Percentiles rank a stretch among this genome's conserved stretches.
Evolutionary conservation across 2,888 invertebrate species (phyloP).

Genomic region (Dorcus parallelipipedus): DNA sequence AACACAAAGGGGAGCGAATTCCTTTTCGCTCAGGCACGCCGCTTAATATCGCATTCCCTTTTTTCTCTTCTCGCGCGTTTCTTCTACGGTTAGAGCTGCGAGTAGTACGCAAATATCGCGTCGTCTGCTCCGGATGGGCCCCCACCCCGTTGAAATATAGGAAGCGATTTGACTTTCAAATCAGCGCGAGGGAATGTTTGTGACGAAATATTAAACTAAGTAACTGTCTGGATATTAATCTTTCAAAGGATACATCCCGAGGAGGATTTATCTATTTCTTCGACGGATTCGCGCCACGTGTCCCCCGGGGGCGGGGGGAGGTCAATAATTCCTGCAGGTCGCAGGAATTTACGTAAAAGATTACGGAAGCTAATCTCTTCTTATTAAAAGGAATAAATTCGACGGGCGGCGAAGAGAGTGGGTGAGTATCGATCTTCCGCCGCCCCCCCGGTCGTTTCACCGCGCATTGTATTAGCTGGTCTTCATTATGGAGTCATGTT

Average conservation of each 20-base stretch:
- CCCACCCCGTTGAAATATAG: constrained; percentile 4
- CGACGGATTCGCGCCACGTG: too few species aligned
- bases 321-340: too few species aligned
- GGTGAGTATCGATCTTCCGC: too few species aligned
- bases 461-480: too few species aligned
- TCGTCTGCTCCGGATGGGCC: constrained; percentile 9
- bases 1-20: neutral
- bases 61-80: neutral
- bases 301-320: too few species aligned
- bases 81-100: neutral
- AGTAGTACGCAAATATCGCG: constrained; percentile 10
- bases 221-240: constrained; percentile 15
- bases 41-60: neutral
- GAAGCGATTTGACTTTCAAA: constrained; percentile 15
- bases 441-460: too few species aligned
- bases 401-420: too few species aligned
- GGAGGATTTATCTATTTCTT: neutral
- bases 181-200: constrained; percentile 10
- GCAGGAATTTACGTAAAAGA: too few species aligned
- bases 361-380: too few species aligned
- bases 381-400: too few species aligned
- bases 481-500: too few species aligned
- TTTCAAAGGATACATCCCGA: constrained; percentile 4
- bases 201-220: constrained; percentile 16
- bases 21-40: neutral